Percentiles rank a stretch among this genome's conserved stretches.
These are phyloP conservation scores for Encarsia formosa DNA, from an alignment of 2,888 invertebrate species.

Conservation along the genomic window DNA sequence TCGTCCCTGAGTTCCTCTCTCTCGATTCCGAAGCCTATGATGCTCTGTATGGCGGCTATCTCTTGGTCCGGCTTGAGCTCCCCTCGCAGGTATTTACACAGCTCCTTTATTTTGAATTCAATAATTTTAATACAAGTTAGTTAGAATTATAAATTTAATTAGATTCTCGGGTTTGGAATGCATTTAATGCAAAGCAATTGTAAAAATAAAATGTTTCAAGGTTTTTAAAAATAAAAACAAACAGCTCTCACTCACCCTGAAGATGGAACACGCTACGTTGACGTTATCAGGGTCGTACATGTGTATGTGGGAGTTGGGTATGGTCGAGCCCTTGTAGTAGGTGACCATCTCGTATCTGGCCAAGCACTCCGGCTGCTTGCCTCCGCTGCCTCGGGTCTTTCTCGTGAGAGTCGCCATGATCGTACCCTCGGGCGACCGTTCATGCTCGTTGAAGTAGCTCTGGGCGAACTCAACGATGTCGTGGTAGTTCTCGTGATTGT, in stretches of 20 bases:
- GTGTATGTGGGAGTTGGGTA: slow-evolving; percentile 90
- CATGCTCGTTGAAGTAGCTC: slow-evolving; percentile 86
- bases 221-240: too few species aligned
- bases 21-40: slow-evolving; percentile 83
- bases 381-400: slow-evolving; percentile 64
- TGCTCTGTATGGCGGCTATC: slow-evolving; percentile 75
- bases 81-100: slow-evolving; percentile 85
- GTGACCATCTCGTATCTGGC: slow-evolving; percentile 92
- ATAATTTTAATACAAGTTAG: neutral
- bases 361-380: slow-evolving; percentile 71
- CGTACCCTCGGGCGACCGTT: slow-evolving; percentile 79
- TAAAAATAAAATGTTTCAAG: too few species aligned
- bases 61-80: slow-evolving; percentile 82
- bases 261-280: slow-evolving; percentile 81
- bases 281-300: slow-evolving; percentile 94
- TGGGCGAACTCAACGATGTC: slow-evolving; percentile 93
- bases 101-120: slow-evolving; percentile 60
- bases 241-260: slow-evolving; percentile 79
- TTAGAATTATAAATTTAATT: too few species aligned
- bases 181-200: too few species aligned
- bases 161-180: too few species aligned
- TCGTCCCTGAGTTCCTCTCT: slow-evolving; percentile 90
- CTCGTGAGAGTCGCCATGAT: slow-evolving; percentile 82
- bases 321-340: slow-evolving; percentile 81
- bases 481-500: slow-evolving; percentile 58